Conservation (phyloP, 2,797 vertebrate species). For the Momotus momota region DNA sequence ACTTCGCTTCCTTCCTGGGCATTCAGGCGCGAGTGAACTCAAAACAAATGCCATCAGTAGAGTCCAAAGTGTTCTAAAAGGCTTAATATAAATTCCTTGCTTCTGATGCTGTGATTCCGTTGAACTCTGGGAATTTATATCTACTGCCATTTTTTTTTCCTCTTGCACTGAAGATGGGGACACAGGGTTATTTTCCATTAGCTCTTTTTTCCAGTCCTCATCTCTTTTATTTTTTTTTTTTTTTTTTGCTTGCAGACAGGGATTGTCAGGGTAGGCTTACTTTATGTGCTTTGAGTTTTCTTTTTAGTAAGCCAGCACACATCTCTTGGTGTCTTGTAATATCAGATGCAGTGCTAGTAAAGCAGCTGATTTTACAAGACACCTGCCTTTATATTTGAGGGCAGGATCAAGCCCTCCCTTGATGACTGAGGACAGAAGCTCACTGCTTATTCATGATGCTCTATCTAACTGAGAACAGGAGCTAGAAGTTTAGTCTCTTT, state of each 20-base stretch:
- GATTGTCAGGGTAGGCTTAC: not conserved
- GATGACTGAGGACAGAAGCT: constrained; percentile 41
- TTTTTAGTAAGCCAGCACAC: not conserved
- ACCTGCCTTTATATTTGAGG: constrained; percentile 26
- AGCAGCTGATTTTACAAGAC: constrained; percentile 52
- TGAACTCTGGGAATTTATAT: constrained; percentile 22
- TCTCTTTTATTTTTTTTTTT: not conserved
- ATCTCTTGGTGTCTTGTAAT: constrained; percentile 1
- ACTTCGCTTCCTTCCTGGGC: constrained; percentile 65
- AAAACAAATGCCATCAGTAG: constrained; percentile 49
- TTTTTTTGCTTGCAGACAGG: not conserved
- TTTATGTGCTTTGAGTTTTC: not conserved
- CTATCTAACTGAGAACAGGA: not conserved
- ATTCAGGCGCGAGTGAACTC: constrained; percentile 36
- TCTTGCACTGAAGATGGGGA: not conserved
- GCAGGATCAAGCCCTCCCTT: constrained; percentile 38
- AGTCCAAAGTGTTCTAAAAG: constrained; percentile 36
- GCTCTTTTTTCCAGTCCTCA: not conserved
- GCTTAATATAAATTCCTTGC: constrained; percentile 39
- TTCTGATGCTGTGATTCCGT: constrained; percentile 15
- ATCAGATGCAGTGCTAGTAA: constrained; percentile 14
- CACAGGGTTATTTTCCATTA: not conserved
- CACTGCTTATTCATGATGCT: constrained; percentile 25
- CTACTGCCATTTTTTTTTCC: not conserved
- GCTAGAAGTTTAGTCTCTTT: not conserved